Percentiles rank a stretch among this genome's conserved stretches.
Evolutionary conservation across 1,140 invertebrate species (phyloP).

Genomic region (Armadillidium nasatum): DNA sequence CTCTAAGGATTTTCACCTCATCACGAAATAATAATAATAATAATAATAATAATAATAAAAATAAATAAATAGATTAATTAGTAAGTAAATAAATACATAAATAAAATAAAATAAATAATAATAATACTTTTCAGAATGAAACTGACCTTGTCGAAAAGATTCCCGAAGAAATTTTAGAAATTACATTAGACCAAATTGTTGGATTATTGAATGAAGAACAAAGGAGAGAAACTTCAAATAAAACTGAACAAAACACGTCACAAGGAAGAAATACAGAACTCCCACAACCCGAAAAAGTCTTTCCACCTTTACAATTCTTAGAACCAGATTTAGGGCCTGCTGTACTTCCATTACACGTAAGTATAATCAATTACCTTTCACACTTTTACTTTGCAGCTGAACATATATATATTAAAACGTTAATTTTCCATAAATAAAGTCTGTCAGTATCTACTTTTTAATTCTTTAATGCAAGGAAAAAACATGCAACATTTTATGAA

Average conservation of each 20-base stretch:
- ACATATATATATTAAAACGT: too few relatives aligned
- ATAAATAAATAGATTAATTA: too few relatives aligned
- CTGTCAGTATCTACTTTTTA: too few relatives aligned
- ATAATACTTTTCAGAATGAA: slow-evolving; percentile 1
- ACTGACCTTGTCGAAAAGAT: background rate
- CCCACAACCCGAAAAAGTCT: background rate
- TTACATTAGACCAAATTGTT: background rate
- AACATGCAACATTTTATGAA: too few relatives aligned
- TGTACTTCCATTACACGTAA: slow-evolving; percentile 23
- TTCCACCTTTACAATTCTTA: background rate
- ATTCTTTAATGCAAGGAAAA: too few relatives aligned
- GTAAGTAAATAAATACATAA: too few relatives aligned
- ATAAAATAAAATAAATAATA: too few relatives aligned
- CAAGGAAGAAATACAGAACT: background rate
- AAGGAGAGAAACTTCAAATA: background rate
- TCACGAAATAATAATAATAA: too few relatives aligned
- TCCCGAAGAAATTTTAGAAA: background rate
- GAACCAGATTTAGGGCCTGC: slow-evolving; percentile 25
- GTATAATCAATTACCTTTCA: background rate
- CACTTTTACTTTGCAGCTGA: too few relatives aligned
- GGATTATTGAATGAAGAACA: background rate
- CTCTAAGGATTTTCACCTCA: too few relatives aligned
- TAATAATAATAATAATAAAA: too few relatives aligned
- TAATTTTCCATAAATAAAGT: too few relatives aligned
- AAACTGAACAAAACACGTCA: background rate